These are phyloP conservation scores for Thalassarche chlororhynchos DNA, from an alignment of 2,113 vertebrate genomes.

Conservation along the genomic window DNA sequence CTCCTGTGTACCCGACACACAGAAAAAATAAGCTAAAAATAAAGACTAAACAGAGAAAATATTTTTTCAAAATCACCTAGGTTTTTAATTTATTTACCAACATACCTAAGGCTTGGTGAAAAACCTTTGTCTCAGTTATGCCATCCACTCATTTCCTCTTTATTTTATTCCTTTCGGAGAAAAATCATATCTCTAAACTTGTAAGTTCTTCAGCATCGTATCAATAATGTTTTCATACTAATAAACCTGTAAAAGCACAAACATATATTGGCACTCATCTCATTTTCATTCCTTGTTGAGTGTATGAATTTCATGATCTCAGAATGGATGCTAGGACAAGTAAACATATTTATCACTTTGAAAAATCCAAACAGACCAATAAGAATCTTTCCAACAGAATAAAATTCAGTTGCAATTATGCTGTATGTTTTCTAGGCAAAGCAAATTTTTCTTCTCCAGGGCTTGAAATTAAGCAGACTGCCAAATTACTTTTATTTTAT, in stretches of 20 bases:
- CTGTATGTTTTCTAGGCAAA: not conserved
- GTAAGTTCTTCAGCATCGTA: rapidly evolving
- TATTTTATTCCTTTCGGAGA: not conserved
- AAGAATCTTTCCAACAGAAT: not conserved
- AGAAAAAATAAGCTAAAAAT: not conserved
- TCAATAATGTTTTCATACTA: not conserved
- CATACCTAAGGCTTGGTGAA: not conserved
- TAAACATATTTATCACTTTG: not conserved
- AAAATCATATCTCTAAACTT: not conserved
- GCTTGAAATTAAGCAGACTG: not conserved
- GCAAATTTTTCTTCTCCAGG: not conserved
- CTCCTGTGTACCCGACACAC: not conserved
- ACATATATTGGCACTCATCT: not conserved
- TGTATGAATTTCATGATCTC: not conserved
- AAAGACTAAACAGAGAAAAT: not conserved
- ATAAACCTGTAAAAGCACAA: not conserved
- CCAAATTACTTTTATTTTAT: not conserved
- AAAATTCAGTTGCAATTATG: not conserved
- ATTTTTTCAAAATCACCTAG: not conserved
- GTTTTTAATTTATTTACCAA: not conserved
- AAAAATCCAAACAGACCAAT: not conserved
- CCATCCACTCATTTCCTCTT: not conserved
- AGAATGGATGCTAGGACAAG: not conserved
- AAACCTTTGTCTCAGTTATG: not conserved
- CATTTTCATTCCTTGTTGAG: not conserved